These are phyloP conservation scores for Psammodynastes pulverulentus DNA, from an alignment of 2,113 vertebrate genomes.

Conservation along the genomic window DNA sequence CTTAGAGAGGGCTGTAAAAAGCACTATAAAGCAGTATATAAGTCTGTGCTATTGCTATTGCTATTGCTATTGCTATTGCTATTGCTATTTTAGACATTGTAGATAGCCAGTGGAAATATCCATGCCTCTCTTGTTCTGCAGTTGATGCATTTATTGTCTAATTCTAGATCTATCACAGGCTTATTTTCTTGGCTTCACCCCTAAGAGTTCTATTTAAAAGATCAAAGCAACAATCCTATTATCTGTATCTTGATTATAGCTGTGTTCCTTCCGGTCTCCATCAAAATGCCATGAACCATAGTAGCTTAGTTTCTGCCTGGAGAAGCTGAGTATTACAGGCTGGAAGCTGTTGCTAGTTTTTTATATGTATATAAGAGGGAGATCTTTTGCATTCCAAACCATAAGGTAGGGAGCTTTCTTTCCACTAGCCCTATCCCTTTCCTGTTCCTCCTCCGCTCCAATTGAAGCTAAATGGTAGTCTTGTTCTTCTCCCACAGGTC, in stretches of 20 bases:
- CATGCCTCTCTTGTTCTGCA: neutral
- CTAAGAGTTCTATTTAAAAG: neutral
- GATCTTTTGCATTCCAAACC: neutral
- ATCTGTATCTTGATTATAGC: neutral
- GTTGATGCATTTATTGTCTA: neutral
- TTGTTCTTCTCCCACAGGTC: constrained; percentile 48
- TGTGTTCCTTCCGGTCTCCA: neutral
- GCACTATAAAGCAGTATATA: too few relatives aligned
- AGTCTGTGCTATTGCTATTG: too few relatives aligned
- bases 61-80: too few relatives aligned
- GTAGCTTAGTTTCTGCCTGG: neutral
- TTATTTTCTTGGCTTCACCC: neutral
- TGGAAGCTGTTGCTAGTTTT: neutral
- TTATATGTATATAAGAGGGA: neutral
- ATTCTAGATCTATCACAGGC: neutral
- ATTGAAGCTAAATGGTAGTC: constrained; percentile 31
- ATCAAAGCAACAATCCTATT: neutral
- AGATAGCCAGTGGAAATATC: neutral
- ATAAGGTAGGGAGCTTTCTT: constrained; percentile 13
- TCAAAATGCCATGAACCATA: neutral
- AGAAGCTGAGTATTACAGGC: neutral
- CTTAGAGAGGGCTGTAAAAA: too few relatives aligned
- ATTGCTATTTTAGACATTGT: neutral
- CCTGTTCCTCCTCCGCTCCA: constrained; percentile 16
- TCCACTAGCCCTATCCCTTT: neutral